Base-by-base conservation (phyloP, 2,888 invertebrate genomes). In the Stramonita haemastoma region DNA sequence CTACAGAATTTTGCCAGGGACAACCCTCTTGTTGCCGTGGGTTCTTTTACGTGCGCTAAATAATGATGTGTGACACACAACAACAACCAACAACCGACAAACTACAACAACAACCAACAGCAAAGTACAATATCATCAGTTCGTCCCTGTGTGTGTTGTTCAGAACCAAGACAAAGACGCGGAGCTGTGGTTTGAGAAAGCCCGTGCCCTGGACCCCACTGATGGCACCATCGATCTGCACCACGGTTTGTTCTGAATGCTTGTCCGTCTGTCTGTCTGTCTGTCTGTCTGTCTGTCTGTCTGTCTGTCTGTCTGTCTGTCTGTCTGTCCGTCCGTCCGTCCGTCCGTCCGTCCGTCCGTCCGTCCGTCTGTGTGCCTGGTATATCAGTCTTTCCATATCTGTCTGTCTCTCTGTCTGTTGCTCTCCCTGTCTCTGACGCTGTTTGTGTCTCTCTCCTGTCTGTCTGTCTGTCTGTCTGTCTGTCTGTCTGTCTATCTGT, bases 141-240 rank as follows among this genome's bases (percentile, higher is more conserved):
- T 46, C 13, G 60, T 60, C 17, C 17, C 73, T 73, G 60, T 60
- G 60, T 60, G 60, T 60, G 60, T 11, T 46, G 46, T 85, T 15
- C 97, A 98, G 95, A 98, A 98, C 95, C 97, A 98, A 94, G 97
- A 97, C 90, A 96, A 97, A 89, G 98, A 98, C 96, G 98, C 98
- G 0, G 98, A 98, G 96, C 97, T 97, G 95, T 98, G 98, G 98
- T 98, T 98, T 96, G 97, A 97, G 94, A 97, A 98, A 95, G 98
- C 98, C 56, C 97, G 98, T 93, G 97, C 97, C 92, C 96, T 98
- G 93, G 98, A 98, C 90, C 98, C 98, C 36, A 97, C 97, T 92
- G 98, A 98, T 96, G 97, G 98, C 29, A 97, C 97, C 93, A 98
- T 98, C 87, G 97, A 98, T 96, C 98, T 98, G 96, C 98, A 98